Evolutionary conservation across 2,888 invertebrate species (phyloP).

Genomic region (Ophioninae sp.): DNA sequence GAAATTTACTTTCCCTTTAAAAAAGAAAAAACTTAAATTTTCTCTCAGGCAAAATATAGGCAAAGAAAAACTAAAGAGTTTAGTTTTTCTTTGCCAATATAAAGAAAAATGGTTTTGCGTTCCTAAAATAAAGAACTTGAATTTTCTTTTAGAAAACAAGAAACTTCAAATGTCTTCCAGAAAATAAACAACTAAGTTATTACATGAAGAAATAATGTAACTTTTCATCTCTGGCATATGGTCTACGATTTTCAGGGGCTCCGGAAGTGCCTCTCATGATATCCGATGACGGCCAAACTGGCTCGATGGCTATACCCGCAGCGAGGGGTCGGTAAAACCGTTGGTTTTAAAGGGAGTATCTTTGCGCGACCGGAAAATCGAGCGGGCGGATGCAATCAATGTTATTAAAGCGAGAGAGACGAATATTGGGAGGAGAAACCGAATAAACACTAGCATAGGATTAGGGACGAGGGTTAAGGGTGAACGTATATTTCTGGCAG

Average conservation of each 20-base stretch:
- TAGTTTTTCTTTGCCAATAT: too few species aligned
- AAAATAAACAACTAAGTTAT: too few species aligned
- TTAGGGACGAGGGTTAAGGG: conserved; percentile 33
- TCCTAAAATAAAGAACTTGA: too few species aligned
- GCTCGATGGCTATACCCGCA: not conserved
- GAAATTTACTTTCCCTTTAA: too few species aligned
- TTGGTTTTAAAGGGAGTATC: conserved; percentile 17
- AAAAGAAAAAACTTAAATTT: too few species aligned
- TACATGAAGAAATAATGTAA: not conserved
- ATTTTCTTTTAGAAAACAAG: too few species aligned
- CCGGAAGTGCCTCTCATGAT: not conserved
- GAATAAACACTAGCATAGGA: conserved; percentile 60
- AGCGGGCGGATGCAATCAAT: conserved; percentile 38
- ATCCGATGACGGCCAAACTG: not conserved
- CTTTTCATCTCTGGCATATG: not conserved
- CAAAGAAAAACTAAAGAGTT: too few species aligned
- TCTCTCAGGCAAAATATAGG: too few species aligned
- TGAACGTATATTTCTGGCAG: conserved; percentile 14
- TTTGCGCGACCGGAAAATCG: conserved; percentile 18
- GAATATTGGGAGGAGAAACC: conserved; percentile 26
- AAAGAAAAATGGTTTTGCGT: too few species aligned
- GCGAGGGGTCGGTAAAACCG: conserved; percentile 21
- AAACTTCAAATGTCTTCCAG: too few species aligned
- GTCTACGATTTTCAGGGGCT: not conserved
- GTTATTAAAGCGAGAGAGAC: conserved; percentile 51